A percentile compares a stretch with the other conserved stretches of the same genome.
Evolutionary conservation across 2,888 invertebrate genomes (phyloP).

Genomic region (Polyommatus icarus): DNA sequence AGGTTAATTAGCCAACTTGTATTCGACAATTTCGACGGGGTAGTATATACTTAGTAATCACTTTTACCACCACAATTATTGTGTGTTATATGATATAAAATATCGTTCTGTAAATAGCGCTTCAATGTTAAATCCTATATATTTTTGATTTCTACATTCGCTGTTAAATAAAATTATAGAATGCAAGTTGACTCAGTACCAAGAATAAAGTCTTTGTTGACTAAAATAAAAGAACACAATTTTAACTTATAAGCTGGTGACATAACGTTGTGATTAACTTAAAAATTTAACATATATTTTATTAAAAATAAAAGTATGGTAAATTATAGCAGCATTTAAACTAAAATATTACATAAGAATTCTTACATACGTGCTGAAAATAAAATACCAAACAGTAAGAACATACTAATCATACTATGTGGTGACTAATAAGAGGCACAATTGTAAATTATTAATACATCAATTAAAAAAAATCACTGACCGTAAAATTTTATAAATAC

Average conservation of each 20-base stretch:
- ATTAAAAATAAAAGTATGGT: background rate
- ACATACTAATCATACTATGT: background rate
- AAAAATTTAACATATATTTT: background rate
- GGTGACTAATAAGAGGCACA: background rate
- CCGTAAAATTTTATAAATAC: background rate
- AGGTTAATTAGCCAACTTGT: background rate
- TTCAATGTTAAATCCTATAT: background rate
- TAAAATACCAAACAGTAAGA: background rate
- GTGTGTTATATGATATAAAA: background rate
- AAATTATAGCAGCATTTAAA: background rate
- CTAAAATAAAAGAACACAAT: constrained; percentile 7
- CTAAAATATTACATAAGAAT: background rate
- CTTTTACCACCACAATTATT: too few species aligned
- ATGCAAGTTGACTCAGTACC: background rate
- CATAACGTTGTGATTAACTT: background rate
- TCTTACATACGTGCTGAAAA: background rate
- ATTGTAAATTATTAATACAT: background rate
- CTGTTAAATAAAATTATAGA: background rate
- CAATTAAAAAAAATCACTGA: background rate
- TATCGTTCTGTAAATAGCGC: background rate
- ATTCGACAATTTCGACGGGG: background rate
- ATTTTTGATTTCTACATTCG: background rate
- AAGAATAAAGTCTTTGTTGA: constrained; percentile 6
- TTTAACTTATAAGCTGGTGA: background rate
- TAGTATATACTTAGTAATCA: background rate